Percentiles rank a stretch among this genome's conserved stretches.
Evolutionary conservation across 2,888 invertebrate species (phyloP).

Genomic region (Lycophotia porphyrea): DNA sequence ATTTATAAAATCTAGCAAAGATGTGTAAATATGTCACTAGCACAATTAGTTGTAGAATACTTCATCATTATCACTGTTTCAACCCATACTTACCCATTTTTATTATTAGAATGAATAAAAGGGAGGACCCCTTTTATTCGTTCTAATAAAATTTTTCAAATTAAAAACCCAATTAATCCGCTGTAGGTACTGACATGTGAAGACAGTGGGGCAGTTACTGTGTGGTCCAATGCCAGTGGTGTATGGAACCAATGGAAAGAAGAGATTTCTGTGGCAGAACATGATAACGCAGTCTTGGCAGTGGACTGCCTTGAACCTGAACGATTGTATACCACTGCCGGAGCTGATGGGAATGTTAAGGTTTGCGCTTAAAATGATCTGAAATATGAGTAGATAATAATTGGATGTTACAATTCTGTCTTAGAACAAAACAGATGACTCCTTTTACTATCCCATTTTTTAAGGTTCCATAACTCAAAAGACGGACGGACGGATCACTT

Average conservation of each 20-base stretch:
- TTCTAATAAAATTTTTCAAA: not conserved
- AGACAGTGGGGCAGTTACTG: conserved; percentile 84
- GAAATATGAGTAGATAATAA: not conserved
- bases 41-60: not conserved
- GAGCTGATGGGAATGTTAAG: conserved; percentile 87
- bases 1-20: not conserved
- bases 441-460: too few species aligned
- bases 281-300: conserved; percentile 82
- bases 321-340: conserved; percentile 84
- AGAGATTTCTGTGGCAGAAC: conserved; percentile 81
- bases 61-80: not conserved
- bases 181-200: conserved; percentile 85
- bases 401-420: not conserved
- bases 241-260: conserved; percentile 82
- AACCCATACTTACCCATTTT: not conserved
- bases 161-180: not conserved
- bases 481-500: too few species aligned
- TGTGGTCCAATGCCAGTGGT: conserved; percentile 79
- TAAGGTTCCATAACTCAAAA: too few species aligned
- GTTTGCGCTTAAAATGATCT: conserved; percentile 64
- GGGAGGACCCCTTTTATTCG: not conserved
- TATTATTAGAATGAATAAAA: too few species aligned
- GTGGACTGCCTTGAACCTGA: conserved; percentile 81
- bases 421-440: not conserved
- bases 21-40: not conserved